Conservation (phyloP, 53 echinoderm and acorn worm species). For the Echinarachnius parma region DNA sequence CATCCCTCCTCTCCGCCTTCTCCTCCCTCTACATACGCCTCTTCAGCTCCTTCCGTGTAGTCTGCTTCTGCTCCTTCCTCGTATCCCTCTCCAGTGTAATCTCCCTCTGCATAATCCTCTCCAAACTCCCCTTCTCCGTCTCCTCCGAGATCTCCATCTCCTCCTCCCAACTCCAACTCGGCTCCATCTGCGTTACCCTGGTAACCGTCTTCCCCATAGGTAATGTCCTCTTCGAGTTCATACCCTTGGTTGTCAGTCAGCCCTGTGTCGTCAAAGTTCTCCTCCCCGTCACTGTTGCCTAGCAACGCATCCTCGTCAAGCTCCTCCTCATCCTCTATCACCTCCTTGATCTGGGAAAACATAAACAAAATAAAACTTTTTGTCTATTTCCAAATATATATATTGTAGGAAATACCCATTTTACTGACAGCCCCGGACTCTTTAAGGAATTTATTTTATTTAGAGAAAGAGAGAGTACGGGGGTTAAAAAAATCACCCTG, state of each 20-base stretch:
- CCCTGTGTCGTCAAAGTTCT: slow-evolving; percentile 29
- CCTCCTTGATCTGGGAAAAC: slow-evolving; percentile 15
- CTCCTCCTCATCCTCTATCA: slow-evolving; percentile 63
- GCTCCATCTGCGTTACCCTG: neutral
- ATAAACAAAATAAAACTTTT: no score
- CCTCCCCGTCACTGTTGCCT: slow-evolving; percentile 81
- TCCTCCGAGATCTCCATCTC: neutral
- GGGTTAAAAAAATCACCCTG: no score
- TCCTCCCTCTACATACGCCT: neutral
- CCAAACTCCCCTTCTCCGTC: slow-evolving; percentile 6
- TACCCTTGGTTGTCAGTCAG: slow-evolving; percentile 3
- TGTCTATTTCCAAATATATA: no score
- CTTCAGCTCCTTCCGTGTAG: slow-evolving; percentile 31
- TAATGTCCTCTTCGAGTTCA: neutral
- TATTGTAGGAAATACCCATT: no score
- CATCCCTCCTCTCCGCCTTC: neutral
- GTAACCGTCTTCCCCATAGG: slow-evolving; percentile 3
- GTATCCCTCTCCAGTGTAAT: neutral
- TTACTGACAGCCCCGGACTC: no score
- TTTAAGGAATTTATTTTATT: no score
- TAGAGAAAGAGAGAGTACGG: no score
- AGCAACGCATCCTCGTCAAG: slow-evolving; percentile 91
- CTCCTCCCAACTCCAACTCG: neutral
- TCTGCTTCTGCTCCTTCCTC: neutral
- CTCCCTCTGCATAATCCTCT: neutral